Evolutionary conservation across 1,140 invertebrate species (phyloP).

Genomic region (Orchesella cincta): DNA sequence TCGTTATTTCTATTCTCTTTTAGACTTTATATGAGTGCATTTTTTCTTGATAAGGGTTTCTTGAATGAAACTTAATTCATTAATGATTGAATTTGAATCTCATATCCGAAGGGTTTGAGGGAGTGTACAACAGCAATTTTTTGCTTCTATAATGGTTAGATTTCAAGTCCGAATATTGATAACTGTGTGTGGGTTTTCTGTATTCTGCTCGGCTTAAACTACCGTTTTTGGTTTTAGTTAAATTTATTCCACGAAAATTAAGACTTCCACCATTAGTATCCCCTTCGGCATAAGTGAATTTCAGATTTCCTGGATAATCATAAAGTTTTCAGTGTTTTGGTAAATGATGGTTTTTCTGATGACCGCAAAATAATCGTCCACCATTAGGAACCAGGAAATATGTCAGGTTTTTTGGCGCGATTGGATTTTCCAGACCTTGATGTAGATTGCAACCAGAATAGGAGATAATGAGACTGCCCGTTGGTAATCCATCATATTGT

Average conservation of each 20-base stretch:
- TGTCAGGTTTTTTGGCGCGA: neutral
- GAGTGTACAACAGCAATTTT: neutral
- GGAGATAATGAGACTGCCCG: constrained; percentile 44
- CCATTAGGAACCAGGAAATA: too few species aligned
- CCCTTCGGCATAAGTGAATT: too few species aligned
- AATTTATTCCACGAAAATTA: too few species aligned
- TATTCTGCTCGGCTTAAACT: neutral
- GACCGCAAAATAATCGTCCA: too few species aligned
- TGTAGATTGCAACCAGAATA: constrained; percentile 28
- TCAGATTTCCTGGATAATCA: too few species aligned
- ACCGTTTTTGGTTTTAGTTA: too few species aligned
- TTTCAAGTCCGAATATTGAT: neutral
- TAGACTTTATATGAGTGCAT: neutral
- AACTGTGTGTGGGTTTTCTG: neutral
- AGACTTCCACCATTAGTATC: too few species aligned
- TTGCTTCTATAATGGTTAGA: neutral
- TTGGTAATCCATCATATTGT: constrained; percentile 40
- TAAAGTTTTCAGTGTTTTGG: too few species aligned
- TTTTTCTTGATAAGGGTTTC: neutral
- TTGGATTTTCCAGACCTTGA: constrained; percentile 37
- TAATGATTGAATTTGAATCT: neutral
- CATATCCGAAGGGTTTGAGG: neutral
- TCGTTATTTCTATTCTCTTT: neutral
- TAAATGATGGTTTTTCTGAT: too few species aligned
- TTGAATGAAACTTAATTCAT: neutral